A percentile compares a stretch with the other conserved stretches of the same genome.
Evolutionary conservation across 92 coral and sea anemone species (phyloP).

Genomic region (Zoanthus gigantus): DNA sequence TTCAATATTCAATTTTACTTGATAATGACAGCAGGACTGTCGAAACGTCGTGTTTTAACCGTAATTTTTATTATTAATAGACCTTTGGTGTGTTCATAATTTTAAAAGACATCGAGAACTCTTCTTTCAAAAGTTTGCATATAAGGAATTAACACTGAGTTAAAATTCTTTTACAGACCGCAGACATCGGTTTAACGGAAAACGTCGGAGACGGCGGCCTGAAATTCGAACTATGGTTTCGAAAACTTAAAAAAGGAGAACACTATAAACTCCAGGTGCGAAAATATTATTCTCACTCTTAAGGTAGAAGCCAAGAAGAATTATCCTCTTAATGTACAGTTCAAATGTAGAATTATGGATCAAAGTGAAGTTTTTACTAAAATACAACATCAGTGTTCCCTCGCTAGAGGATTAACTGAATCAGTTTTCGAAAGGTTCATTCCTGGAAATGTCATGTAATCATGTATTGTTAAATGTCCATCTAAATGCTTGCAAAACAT

Average conservation of each 20-base stretch:
- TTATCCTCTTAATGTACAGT: neutral
- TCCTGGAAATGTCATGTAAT: neutral
- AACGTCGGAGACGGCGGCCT: conserved; percentile 94
- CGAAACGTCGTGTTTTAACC: too few species aligned
- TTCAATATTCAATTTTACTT: too few species aligned
- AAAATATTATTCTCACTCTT: neutral
- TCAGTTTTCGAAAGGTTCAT: neutral
- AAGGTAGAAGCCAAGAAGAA: neutral
- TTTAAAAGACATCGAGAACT: too few species aligned
- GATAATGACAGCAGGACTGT: too few species aligned
- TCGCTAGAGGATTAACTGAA: too few species aligned
- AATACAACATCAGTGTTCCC: too few species aligned
- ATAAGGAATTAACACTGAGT: neutral
- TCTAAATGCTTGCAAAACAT: neutral
- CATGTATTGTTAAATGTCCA: neutral
- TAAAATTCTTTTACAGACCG: conserved; percentile 66
- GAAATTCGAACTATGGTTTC: conserved; percentile 96
- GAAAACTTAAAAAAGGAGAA: conserved; percentile 84
- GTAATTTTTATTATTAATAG: too few species aligned
- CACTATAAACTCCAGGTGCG: conserved; percentile 90
- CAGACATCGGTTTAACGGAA: conserved; percentile 95
- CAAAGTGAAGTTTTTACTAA: too few species aligned
- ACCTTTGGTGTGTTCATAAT: too few species aligned
- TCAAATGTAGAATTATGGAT: neutral
- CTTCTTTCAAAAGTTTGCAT: neutral